phyloP scores from a whole-genome alignment of 2,888 invertebrate genomes.

The Latheticus oryzae region DNA sequence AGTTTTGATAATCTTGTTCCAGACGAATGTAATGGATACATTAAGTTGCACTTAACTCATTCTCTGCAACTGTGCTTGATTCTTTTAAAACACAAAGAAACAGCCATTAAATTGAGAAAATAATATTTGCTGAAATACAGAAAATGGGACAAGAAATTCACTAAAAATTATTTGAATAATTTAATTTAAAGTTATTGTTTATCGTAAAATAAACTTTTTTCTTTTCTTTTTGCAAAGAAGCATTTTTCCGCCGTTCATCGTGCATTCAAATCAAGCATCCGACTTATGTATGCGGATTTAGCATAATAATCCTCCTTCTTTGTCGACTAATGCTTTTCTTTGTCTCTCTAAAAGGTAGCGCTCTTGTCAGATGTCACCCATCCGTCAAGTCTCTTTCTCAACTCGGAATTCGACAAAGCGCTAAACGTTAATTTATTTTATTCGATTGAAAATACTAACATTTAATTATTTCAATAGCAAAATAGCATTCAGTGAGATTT shows the following conservation, averaged over 20 bases:
- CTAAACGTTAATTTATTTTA: constrained; percentile 21
- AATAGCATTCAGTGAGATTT: constrained; percentile 26
- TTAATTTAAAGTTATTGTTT: no score
- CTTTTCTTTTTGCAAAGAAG: no score
- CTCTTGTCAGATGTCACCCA: constrained; percentile 51
- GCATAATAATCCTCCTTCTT: constrained; percentile 31
- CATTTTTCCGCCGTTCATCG: constrained; percentile 17
- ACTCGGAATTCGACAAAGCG: constrained; percentile 33
- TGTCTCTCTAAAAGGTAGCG: constrained; percentile 38
- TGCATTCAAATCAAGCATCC: constrained; percentile 32
- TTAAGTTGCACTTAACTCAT: constrained; percentile 50
- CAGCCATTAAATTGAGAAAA: constrained; percentile 24
- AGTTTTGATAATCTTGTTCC: constrained; percentile 42
- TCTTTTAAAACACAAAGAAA: constrained; percentile 34
- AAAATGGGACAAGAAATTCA: no score
- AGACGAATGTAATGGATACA: constrained; percentile 49
- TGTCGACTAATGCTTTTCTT: constrained; percentile 15
- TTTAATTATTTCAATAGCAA: constrained; percentile 4
- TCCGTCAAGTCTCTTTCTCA: constrained; percentile 45
- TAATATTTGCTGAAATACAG: constrained; percentile 23
- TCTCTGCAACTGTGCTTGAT: constrained; percentile 39
- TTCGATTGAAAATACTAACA: constrained; percentile 13
- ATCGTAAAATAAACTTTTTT: no score
- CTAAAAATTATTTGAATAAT: no score
- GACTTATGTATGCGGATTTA: constrained; percentile 18